These are phyloP conservation scores for Meliscaeva auricollis DNA, from an alignment of 2,888 invertebrate species.

Conservation along the genomic window DNA sequence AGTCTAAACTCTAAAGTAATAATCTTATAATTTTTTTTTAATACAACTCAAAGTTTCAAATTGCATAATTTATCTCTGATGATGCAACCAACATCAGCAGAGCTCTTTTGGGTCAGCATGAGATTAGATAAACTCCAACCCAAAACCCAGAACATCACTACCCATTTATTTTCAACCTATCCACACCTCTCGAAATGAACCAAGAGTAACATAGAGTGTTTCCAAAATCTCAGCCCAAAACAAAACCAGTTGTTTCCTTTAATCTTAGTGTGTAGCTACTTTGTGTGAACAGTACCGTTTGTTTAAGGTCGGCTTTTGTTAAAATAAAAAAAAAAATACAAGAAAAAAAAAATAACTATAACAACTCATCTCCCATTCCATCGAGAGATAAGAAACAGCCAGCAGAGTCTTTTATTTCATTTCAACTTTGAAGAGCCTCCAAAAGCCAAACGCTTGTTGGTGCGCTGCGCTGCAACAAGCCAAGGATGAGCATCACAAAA, in stretches of 20 bases:
- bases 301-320: constrained; percentile 69
- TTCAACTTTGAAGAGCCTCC: constrained; percentile 44
- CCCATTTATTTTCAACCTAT: constrained; percentile 26
- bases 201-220: background rate
- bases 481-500: constrained; percentile 77
- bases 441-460: background rate
- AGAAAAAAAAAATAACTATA: constrained; percentile 54
- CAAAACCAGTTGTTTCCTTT: constrained; percentile 38
- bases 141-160: constrained; percentile 23
- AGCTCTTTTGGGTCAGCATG: constrained; percentile 28
- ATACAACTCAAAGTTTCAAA: background rate
- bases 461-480: background rate
- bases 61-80: constrained; percentile 23
- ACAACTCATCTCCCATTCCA: constrained; percentile 53
- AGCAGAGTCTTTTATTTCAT: constrained; percentile 65
- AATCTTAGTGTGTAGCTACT: constrained; percentile 64
- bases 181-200: constrained; percentile 35
- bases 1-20: background rate
- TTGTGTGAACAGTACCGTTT: constrained; percentile 75
- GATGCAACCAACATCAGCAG: constrained; percentile 4
- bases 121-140: constrained; percentile 35
- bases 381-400: constrained; percentile 60
- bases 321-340: background rate
- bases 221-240: constrained; percentile 18
- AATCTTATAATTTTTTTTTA: constrained; percentile 23